Conservation (phyloP, 2,113 vertebrate species). For the Phylloscopus whistleri region DNA sequence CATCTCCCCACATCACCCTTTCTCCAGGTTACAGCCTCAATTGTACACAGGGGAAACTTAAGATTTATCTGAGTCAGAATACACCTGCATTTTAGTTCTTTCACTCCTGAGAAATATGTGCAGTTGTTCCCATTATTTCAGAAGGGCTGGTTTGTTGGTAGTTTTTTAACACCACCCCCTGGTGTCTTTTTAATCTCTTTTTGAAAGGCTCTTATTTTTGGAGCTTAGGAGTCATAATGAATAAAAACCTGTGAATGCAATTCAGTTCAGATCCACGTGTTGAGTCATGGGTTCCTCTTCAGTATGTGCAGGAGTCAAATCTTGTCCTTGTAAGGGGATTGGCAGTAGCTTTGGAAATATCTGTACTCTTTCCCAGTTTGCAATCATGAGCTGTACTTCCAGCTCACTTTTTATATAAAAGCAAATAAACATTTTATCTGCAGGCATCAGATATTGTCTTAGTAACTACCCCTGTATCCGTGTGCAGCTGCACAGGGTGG, state of each 20-base stretch:
- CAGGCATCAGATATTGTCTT: not conserved
- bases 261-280: not conserved
- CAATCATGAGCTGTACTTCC: not conserved
- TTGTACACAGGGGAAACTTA: not conserved
- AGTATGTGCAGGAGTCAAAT: not conserved
- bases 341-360: slow-evolving; percentile 33
- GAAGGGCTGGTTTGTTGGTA: not conserved
- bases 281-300: not conserved
- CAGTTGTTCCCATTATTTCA: not conserved
- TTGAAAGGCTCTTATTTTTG: not conserved
- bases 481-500: not conserved
- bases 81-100: not conserved
- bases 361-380: not conserved
- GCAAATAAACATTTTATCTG: not conserved
- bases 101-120: not conserved
- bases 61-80: not conserved
- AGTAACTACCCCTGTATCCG: not conserved
- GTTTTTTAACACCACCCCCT: not conserved
- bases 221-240: not conserved
- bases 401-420: not conserved
- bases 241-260: not conserved
- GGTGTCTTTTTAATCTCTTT: not conserved
- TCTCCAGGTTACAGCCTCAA: not conserved
- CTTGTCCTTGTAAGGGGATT: not conserved
- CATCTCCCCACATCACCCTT: not conserved